These are phyloP conservation scores for Antidorcas marsupialis DNA, from an alignment of 2,113 vertebrate genomes.

Conservation along the genomic window DNA sequence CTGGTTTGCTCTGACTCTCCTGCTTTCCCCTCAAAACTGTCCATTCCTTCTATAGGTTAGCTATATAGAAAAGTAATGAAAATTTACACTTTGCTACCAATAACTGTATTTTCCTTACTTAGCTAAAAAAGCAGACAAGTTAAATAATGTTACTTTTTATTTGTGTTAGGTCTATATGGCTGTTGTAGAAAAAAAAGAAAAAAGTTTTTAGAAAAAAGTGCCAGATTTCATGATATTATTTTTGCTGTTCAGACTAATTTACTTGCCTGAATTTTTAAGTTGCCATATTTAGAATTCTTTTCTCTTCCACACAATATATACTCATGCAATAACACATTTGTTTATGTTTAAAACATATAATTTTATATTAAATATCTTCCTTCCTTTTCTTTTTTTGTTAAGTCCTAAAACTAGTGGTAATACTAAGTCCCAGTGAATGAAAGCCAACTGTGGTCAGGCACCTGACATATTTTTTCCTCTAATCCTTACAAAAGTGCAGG, in stretches of 20 bases:
- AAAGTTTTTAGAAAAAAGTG: background rate
- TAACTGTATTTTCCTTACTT: background rate
- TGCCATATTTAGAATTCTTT: background rate
- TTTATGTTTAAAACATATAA: background rate
- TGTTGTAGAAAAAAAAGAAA: background rate
- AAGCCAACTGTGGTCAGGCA: background rate
- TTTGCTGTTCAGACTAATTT: slow-evolving; percentile 13
- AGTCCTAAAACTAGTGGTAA: background rate
- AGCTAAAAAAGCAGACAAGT: background rate
- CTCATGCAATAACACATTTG: background rate
- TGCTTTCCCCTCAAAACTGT: background rate
- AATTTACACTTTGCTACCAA: background rate
- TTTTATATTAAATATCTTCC: background rate
- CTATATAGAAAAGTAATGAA: background rate
- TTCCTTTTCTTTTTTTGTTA: background rate
- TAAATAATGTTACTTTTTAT: background rate
- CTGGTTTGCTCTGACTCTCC: background rate
- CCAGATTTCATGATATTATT: background rate
- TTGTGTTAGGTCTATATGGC: background rate
- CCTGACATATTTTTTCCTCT: background rate
- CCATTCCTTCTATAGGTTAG: background rate
- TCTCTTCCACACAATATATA: background rate
- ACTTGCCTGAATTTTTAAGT: background rate
- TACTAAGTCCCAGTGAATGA: background rate
- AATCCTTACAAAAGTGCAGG: background rate